Conservation (phyloP, 2,888 invertebrate species). For the Acanthoscelides obtectus region DNA sequence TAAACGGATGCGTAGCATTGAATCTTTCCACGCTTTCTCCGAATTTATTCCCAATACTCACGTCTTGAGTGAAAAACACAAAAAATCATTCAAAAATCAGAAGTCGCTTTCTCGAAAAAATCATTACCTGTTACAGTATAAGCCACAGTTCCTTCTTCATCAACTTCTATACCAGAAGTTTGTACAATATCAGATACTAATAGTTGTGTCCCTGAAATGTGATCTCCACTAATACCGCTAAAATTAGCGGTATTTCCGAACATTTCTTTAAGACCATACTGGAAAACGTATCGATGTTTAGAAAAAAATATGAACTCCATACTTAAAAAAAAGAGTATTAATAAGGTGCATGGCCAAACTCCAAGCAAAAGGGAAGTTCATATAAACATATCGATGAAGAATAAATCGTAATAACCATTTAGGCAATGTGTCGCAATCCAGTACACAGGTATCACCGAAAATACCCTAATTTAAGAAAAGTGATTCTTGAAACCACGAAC, state of each 20-base stretch:
- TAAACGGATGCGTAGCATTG: constrained; percentile 68
- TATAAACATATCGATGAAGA: too few relatives aligned
- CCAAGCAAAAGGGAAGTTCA: too few relatives aligned
- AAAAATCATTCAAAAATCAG: too few relatives aligned
- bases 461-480: too few relatives aligned
- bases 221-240: constrained; percentile 62
- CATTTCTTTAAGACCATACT: constrained; percentile 69
- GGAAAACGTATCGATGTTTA: constrained; percentile 25
- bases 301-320: too few relatives aligned
- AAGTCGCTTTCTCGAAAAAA: not conserved
- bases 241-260: constrained; percentile 68
- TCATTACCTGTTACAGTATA: constrained; percentile 63
- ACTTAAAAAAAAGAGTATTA: too few relatives aligned
- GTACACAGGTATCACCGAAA: too few relatives aligned
- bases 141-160: constrained; percentile 69
- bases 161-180: constrained; percentile 70
- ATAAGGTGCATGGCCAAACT: too few relatives aligned
- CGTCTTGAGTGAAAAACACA: constrained; percentile 46
- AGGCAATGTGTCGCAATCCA: too few relatives aligned
- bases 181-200: constrained; percentile 68
- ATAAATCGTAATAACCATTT: too few relatives aligned
- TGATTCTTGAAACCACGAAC: too few relatives aligned
- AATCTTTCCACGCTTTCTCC: constrained; percentile 58
- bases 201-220: constrained; percentile 42
- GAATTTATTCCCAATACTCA: constrained; percentile 69